These are phyloP conservation scores for Pachyramphus minor DNA, from an alignment of 2,113 vertebrate genomes.

Conservation along the genomic window DNA sequence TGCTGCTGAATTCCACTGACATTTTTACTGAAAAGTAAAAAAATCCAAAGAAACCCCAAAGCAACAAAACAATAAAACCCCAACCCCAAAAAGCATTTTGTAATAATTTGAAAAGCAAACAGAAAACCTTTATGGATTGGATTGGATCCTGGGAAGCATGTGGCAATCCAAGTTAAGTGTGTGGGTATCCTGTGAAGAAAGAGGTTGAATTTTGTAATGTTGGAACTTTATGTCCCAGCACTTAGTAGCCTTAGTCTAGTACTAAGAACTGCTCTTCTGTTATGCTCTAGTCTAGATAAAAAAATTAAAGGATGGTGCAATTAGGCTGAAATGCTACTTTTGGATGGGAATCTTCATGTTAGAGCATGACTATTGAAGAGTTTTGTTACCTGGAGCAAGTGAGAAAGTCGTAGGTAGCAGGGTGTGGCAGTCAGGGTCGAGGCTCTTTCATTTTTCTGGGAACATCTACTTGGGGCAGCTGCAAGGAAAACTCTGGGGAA, in stretches of 20 bases:
- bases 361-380: not conserved
- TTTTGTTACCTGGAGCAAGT: fast-evolving
- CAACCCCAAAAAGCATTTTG: not conserved
- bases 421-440: not conserved
- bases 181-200: not conserved
- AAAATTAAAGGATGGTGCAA: not conserved
- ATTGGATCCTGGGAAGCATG: not conserved
- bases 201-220: not conserved
- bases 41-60: not conserved
- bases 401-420: not conserved
- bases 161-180: not conserved
- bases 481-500: not conserved
- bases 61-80: not conserved
- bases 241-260: not conserved
- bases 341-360: not conserved
- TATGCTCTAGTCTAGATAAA: not conserved
- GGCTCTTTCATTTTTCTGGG: not conserved
- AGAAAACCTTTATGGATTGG: not conserved
- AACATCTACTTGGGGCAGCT: not conserved
- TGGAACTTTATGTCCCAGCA: not conserved
- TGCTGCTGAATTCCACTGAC: not conserved
- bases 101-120: not conserved
- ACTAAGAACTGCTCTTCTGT: not conserved
- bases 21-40: not conserved
- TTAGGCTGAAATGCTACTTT: not conserved